Evolutionary conservation across 2,888 invertebrate species (phyloP), one percentile per base, ranked within the genome.

Genomic region (Neria commutata): DNA sequence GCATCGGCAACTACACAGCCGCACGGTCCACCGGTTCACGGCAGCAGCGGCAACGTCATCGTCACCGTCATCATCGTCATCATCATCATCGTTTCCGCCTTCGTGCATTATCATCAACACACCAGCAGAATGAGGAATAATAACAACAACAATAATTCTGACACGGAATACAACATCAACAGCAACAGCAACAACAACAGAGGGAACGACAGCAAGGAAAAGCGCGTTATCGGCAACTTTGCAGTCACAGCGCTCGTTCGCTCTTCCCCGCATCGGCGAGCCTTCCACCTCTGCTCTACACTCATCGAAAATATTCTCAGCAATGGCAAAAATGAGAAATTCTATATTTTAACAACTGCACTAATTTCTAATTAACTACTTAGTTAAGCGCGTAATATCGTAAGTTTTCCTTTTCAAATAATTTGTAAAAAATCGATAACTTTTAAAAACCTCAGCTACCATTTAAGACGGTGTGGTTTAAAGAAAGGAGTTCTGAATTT

Each of bases 191-290:
- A n/a, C 37, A 42, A 14, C 42, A 42, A 42, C 19, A 19, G 5
- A 42, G 42, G 6, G 4, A 4, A 50, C 29, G 29, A 45, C 17
- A 25, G 51, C 47, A 50, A 17, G 29, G 19, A 45, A 51, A 17
- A 34, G 47, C 51, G 56, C 56, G 56, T 56, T 56, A 56, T 56
- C 56, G 56, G 56, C 46, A 46, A 50, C 26, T 56, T 56, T 56
- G 56, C 56, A 56, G 56, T 51, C 45, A 42, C 56, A 46, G 46
- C 33, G 34, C 51, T n/a, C n/a, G 11, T 42, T 4, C 42, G 21
- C 42, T 8, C 5, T 42, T 42, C 19, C 17, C 21, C 14, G 4
- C 42, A n/a, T n/a, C n/a, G n/a, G n/a, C n/a, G n/a, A n/a, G n/a
- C n/a, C n/a, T n/a, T n/a, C n/a, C n/a, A n/a, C n/a, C n/a, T n/a